These are phyloP conservation scores for Ophion ventricosus DNA, from an alignment of 2,888 invertebrate genomes.

Conservation along the genomic window DNA sequence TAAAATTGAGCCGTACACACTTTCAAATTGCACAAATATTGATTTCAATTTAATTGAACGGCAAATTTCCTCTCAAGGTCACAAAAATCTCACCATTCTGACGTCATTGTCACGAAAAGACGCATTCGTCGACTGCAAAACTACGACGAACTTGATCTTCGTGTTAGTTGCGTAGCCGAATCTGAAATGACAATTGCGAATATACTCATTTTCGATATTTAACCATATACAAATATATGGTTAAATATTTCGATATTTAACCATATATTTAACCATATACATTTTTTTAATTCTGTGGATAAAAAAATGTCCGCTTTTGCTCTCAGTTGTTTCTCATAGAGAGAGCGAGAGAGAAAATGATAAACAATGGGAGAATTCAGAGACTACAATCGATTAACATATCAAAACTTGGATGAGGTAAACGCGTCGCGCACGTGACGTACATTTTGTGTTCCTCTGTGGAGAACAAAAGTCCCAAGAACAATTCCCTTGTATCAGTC, in stretches of 20 bases:
- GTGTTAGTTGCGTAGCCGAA: slow-evolving; percentile 99
- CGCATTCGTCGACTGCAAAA: slow-evolving; percentile 95
- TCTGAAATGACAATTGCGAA: slow-evolving; percentile 83
- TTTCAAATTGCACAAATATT: neutral
- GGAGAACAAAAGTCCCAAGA: slow-evolving; percentile 95
- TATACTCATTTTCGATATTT: too few species aligned
- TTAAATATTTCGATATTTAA: too few species aligned
- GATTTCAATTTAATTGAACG: neutral
- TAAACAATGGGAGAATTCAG: too few species aligned
- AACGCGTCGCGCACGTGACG: slow-evolving; percentile 56
- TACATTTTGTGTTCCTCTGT: slow-evolving; percentile 99
- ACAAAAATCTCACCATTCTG: slow-evolving; percentile 87
- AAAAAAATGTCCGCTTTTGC: too few species aligned
- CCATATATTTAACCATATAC: too few species aligned
- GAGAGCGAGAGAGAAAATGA: too few species aligned
- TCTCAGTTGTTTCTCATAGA: too few species aligned
- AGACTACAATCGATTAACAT: neutral
- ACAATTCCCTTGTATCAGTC: slow-evolving; percentile 94
- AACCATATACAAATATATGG: too few species aligned
- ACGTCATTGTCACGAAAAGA: slow-evolving; percentile 97
- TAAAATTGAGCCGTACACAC: neutral
- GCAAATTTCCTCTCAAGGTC: neutral
- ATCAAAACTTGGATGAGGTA: neutral
- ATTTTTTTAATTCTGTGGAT: too few species aligned
- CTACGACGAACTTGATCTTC: slow-evolving; percentile 96